Evolutionary conservation across 37 sponge, comb jelly and placozoan species (phyloP).

Genomic region (Eunapius fragilis): DNA sequence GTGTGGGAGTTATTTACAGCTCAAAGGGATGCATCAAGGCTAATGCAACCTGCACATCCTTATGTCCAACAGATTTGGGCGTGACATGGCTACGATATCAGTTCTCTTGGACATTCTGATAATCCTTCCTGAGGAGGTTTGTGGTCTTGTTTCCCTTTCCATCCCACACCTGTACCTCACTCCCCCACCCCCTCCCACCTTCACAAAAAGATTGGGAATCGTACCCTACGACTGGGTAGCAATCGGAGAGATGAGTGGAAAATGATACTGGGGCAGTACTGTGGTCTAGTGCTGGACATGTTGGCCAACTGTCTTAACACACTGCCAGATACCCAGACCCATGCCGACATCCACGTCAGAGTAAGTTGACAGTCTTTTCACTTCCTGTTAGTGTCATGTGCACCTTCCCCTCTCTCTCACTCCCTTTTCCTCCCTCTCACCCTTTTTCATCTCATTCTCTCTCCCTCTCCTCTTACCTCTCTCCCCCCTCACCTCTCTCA

Average conservation of each 20-base stretch:
- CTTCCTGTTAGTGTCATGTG: background rate
- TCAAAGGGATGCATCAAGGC: no score
- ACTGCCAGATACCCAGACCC: slow-evolving; percentile 4
- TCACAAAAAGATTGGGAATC: slow-evolving; percentile 41
- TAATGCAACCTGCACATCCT: background rate
- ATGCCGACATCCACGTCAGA: slow-evolving; percentile 26
- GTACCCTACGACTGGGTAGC: slow-evolving; percentile 52
- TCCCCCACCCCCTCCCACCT: background rate
- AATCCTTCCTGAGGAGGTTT: slow-evolving; percentile 82
- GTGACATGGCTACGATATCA: slow-evolving; percentile 35
- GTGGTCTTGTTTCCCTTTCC: background rate
- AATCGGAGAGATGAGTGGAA: slow-evolving; percentile 54
- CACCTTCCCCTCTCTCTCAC: background rate
- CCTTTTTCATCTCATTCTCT: background rate
- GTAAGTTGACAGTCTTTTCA: background rate
- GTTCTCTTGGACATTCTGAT: slow-evolving; percentile 78
- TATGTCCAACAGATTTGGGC: slow-evolving; percentile 23
- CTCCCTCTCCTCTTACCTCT: background rate
- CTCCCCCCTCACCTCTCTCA: background rate
- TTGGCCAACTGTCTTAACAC: slow-evolving; percentile 38
- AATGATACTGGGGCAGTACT: slow-evolving; percentile 33
- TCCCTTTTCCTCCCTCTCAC: no score
- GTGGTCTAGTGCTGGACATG: slow-evolving; percentile 45
- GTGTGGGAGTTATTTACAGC: no score
- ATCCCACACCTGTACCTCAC: background rate